Percentiles rank a stretch among this genome's conserved stretches.
Evolutionary conservation across 2,797 vertebrate species (phyloP).

Genomic region (Spheniscus humboldti): DNA sequence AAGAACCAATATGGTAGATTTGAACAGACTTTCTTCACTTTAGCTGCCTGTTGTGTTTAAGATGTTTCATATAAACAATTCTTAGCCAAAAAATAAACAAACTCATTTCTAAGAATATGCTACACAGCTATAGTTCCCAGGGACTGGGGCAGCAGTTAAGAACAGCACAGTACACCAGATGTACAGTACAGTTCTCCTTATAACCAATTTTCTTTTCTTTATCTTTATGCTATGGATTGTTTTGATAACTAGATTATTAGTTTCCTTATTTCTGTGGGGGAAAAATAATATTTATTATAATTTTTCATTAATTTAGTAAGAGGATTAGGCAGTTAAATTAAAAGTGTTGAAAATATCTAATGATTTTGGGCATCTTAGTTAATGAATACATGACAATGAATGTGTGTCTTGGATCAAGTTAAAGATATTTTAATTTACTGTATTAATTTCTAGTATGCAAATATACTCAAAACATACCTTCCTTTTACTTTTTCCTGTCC

Average conservation of each 20-base stretch:
- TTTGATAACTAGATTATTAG: neutral
- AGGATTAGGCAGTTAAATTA: neutral
- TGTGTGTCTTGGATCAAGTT: neutral
- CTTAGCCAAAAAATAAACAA: neutral
- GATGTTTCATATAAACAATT: neutral
- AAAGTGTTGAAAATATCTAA: neutral
- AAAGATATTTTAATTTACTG: neutral
- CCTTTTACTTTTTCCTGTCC: slow-evolving; percentile 53
- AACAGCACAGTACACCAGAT: neutral
- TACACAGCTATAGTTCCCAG: neutral
- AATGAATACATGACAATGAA: neutral
- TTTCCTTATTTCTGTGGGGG: neutral
- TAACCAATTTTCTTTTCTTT: neutral
- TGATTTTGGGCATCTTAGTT: neutral
- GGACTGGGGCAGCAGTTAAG: neutral
- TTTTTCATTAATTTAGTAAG: neutral
- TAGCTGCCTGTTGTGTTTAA: neutral
- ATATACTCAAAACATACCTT: slow-evolving; percentile 44
- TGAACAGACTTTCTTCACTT: neutral
- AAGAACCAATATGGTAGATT: neutral
- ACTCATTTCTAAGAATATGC: neutral
- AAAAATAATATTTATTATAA: neutral
- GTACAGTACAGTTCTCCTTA: neutral
- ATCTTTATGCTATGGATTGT: neutral
- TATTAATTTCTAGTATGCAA: neutral